phyloP scores from a whole-genome alignment of 2,113 vertebrate species.

The Gymnorhina tibicen region DNA sequence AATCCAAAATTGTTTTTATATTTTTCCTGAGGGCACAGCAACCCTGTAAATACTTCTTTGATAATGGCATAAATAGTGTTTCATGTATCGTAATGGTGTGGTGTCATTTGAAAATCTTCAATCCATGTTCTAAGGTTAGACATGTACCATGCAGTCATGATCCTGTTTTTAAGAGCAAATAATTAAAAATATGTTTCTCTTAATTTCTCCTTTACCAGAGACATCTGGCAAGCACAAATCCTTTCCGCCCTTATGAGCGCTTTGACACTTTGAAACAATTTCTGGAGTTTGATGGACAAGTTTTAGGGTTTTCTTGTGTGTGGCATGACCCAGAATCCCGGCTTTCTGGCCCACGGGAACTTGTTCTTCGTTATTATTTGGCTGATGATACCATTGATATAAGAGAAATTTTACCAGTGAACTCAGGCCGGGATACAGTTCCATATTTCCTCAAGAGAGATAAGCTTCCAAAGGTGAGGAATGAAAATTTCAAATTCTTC shows the following conservation, averaged over 20 bases:
- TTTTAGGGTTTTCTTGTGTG: constrained; percentile 86
- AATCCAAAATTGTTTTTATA: background rate
- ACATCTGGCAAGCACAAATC: constrained; percentile 72
- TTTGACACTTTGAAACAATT: constrained; percentile 83
- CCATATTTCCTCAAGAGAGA: constrained; percentile 81
- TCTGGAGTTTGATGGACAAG: constrained; percentile 79
- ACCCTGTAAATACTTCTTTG: background rate
- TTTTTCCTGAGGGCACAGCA: background rate
- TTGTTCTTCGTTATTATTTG: constrained; percentile 87
- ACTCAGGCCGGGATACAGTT: constrained; percentile 76
- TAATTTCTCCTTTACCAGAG: constrained; percentile 48
- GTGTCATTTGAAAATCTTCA: background rate
- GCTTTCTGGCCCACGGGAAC: constrained; percentile 73
- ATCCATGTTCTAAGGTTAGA: background rate
- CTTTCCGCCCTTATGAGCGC: constrained; percentile 80
- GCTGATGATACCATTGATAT: constrained; percentile 89
- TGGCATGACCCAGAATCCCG: constrained; percentile 81
- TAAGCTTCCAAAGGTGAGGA: constrained; percentile 88
- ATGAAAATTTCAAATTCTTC: background rate
- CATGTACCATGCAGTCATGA: background rate
- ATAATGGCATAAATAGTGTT: background rate
- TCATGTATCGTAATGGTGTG: background rate
- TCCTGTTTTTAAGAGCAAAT: background rate
- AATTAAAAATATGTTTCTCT: background rate
- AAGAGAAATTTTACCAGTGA: constrained; percentile 73